Percentiles rank a stretch among this genome's conserved stretches.
Evolutionary conservation across 2,888 invertebrate species (phyloP).

Genomic region (Galerucella calmariensis): DNA sequence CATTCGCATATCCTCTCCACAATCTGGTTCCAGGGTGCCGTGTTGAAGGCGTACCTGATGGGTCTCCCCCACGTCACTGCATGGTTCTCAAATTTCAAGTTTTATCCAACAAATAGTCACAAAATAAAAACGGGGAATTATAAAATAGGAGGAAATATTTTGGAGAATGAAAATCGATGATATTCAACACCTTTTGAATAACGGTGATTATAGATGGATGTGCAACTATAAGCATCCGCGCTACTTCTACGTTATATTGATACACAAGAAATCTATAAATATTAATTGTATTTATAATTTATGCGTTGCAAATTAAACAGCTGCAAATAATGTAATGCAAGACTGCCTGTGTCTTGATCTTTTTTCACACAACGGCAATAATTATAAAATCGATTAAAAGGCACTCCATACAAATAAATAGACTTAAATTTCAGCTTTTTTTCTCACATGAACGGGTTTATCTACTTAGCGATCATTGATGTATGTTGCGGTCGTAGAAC

Average conservation of each 20-base stretch:
- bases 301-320: background rate
- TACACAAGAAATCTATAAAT: background rate
- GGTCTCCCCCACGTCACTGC: too few species aligned
- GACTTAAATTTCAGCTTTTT: conserved; percentile 16
- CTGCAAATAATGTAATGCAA: background rate
- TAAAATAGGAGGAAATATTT: too few species aligned
- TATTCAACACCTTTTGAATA: background rate
- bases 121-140: too few species aligned
- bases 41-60: too few species aligned
- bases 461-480: conserved; percentile 47
- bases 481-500: conserved; percentile 47
- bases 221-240: background rate
- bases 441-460: conserved; percentile 47
- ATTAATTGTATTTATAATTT: background rate
- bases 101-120: too few species aligned
- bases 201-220: background rate
- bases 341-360: background rate
- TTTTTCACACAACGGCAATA: background rate
- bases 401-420: conserved; percentile 18
- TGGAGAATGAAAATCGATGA: too few species aligned
- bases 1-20: too few species aligned
- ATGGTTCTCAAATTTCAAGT: too few species aligned
- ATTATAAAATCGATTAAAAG: background rate
- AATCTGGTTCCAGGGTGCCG: too few species aligned
- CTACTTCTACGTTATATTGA: background rate